Base-by-base conservation (phyloP, 2,888 invertebrate genomes). In the Aleiodes leptofemur region DNA sequence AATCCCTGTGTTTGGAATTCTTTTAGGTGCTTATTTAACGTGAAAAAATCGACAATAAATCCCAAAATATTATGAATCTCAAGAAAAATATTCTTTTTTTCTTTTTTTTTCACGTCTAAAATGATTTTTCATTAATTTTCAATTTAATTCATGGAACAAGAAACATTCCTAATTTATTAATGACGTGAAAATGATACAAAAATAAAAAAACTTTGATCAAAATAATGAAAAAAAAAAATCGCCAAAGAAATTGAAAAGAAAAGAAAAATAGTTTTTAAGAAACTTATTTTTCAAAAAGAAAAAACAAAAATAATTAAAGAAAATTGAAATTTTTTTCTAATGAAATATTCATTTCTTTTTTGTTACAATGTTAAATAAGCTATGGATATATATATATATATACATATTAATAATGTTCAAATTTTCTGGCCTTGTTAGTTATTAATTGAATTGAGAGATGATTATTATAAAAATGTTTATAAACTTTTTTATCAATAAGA, bases 361-460 rank as follows among this genome's bases (percentile, higher is more conserved):
- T 64, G 64, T 43, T 16, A 64, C 7, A 64, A 64, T 64, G 43
- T 43, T 64, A 48, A 64, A 64, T 64, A 64, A 64, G 48, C 64
- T 48, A 64, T 64, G 64, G 48, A 48, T 64, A 64, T 56, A 56
- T 56, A 56, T 29, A 56, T 23, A 56, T 56, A 56, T 4, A 56
- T 56, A 55, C 43, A 61, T 61, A 61, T 61, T 61, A 23, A 64
- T 64, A 64, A 64, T 64, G 64, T 43, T 64, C 64, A 64, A 43
- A 64, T 64, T 64, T 64, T 64, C 48, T 64, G 64, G 64, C 64
- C 64, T 64, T 64, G 64, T 64, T 64, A 64, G 64, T 48, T 64
- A 64, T 64, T 64, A 64, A 64, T 9, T 43, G 43, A 43, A 64
- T 64, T 13, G 43, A 23, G 56, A 23, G 8, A 48, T n/a, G 11